Conservation (phyloP, 2,888 invertebrate species). For the Melangyna quadrimaculata region DNA sequence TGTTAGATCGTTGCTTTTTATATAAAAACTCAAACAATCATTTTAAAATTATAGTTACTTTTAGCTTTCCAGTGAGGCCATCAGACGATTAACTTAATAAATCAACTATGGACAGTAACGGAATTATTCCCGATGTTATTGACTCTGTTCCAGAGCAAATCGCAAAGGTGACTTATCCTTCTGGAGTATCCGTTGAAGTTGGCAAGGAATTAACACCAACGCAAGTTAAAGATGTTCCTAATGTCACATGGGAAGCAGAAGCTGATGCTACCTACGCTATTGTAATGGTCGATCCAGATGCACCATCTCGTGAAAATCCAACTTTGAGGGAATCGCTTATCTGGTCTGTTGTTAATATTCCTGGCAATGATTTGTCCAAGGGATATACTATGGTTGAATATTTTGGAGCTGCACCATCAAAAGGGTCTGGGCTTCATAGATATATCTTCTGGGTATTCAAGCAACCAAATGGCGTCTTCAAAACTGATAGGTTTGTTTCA, state of each 20-base stretch:
- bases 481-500: slow-evolving; percentile 13
- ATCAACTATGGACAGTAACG: slow-evolving; percentile 80
- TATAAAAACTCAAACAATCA: background rate
- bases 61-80: background rate
- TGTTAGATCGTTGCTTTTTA: background rate
- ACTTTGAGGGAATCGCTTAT: slow-evolving; percentile 94
- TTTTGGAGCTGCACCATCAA: slow-evolving; percentile 92
- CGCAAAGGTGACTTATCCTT: slow-evolving; percentile 74
- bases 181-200: slow-evolving; percentile 82
- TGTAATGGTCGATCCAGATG: slow-evolving; percentile 91
- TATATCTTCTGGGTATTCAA: slow-evolving; percentile 87
- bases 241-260: slow-evolving; percentile 85
- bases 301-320: slow-evolving; percentile 90
- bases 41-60: background rate
- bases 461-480: slow-evolving; percentile 81
- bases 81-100: background rate
- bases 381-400: slow-evolving; percentile 91
- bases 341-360: slow-evolving; percentile 94
- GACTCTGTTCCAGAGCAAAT: slow-evolving; percentile 83
- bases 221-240: slow-evolving; percentile 88
- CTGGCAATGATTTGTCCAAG: slow-evolving; percentile 85
- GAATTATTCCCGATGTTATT: slow-evolving; percentile 89
- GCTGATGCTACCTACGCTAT: slow-evolving; percentile 86
- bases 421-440: slow-evolving; percentile 85
- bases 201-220: slow-evolving; percentile 91